Conservation (phyloP, 2,113 vertebrate genomes). For the Otolemur garnettii region DNA sequence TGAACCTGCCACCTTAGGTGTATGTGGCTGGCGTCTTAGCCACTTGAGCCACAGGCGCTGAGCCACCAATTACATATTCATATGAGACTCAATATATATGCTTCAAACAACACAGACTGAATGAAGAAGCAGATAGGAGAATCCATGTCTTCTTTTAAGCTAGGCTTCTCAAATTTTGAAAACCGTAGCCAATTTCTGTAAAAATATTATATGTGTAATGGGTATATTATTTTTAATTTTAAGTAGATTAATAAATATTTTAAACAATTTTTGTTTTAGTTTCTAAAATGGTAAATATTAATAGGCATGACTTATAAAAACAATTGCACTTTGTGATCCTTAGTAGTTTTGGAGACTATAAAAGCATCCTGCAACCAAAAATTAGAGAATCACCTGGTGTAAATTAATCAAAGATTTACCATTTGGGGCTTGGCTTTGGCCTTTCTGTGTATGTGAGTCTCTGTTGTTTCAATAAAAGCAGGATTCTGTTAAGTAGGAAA, state of each 20-base stretch:
- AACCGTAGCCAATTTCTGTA: slow-evolving; percentile 26
- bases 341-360: background rate
- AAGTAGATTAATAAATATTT: background rate
- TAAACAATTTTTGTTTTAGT: background rate
- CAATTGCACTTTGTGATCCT: background rate
- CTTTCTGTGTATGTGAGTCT: background rate
- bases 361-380: background rate
- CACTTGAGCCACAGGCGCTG: no score
- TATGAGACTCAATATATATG: background rate
- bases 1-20: no score
- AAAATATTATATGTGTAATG: background rate
- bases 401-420: slow-evolving; percentile 21
- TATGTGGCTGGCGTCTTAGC: no score
- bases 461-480: slow-evolving; percentile 10
- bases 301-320: background rate
- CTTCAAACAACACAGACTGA: background rate
- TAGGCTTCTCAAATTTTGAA: slow-evolving; percentile 26
- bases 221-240: slow-evolving; percentile 38
- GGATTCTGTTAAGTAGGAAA: background rate
- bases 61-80: background rate
- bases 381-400: background rate
- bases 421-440: background rate
- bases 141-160: background rate
- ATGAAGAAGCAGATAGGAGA: background rate
- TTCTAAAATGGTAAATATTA: background rate